Evolutionary conservation across 2,113 vertebrate genomes (phyloP), one percentile per base, ranked within the genome.

Genomic region (Eira barbara): DNA sequence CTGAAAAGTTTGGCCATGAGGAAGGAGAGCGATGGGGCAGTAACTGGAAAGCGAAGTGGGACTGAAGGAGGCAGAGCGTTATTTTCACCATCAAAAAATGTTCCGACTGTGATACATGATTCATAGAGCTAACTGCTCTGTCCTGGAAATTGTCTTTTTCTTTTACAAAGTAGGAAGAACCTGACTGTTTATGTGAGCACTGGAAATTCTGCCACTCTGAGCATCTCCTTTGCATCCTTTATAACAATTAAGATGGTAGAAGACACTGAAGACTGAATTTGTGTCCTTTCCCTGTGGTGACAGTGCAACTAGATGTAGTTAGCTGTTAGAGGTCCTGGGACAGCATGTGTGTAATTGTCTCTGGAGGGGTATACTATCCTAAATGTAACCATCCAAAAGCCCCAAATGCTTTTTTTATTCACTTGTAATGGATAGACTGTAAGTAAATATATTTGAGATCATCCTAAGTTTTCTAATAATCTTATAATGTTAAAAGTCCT

Each of bases 381-480:
- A 21, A 78, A 91, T 57, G 94, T 69, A 78, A 83, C 13, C 21
- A 92, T 20, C n/a, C 20, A 29, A 76, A 76, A 73, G 25, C 27
- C 42, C 63, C 79, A 85, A 61, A 36, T 39, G 45, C 31, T 52
- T 87, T 67, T 57, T 67, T 88, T 76, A 21, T 89, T 88, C 15
- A 65, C 27, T 94, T 84, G 17, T 87, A 89, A 25, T 93, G n/a
- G 15, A 71, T 27, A 94, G 18, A 49, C 7, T 74, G 0, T 94
- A 65, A 92, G 7, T 65, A 49, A 88, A 76, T 86, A n/a, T 47
- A 85, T 73, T 86, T 95, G 23, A 81, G 47, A 49, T 82, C 65
- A 45, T 97, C 80, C 80, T 61, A 74, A 52, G 63, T 57, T 81
- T 52, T 63, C 59, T 94, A 94, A 96, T 79, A 81, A 42, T 85